Evolutionary conservation across 2,888 invertebrate species (phyloP).

Genomic region (Heliconius ismenius): DNA sequence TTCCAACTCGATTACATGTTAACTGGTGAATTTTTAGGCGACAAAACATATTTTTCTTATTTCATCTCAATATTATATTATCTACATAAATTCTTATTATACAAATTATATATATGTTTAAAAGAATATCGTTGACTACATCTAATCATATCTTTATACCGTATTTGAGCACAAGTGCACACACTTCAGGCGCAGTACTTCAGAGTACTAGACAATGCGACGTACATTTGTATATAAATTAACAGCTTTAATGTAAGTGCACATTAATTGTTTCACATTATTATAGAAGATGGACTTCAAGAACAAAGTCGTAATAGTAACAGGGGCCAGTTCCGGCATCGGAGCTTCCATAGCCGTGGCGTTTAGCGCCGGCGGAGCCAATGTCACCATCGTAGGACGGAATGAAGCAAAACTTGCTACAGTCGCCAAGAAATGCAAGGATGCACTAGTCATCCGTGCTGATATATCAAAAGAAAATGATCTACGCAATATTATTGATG

Average conservation of each 20-base stretch:
- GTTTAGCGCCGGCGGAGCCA: slow-evolving; percentile 56
- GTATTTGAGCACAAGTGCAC: not conserved
- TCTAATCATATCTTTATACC: not conserved
- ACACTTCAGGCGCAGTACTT: not conserved
- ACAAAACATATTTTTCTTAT: too few relatives aligned
- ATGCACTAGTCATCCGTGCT: slow-evolving; percentile 27
- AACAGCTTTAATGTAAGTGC: not conserved
- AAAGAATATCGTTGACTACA: not conserved
- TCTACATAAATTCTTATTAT: not conserved
- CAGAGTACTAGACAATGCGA: not conserved
- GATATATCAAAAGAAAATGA: slow-evolving; percentile 35
- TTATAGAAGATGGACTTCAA: not conserved
- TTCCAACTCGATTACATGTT: too few relatives aligned
- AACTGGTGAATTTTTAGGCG: too few relatives aligned
- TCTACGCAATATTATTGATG: slow-evolving; percentile 43
- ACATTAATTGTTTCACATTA: not conserved
- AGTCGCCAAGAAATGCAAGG: slow-evolving; percentile 32
- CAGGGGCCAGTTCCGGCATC: slow-evolving; percentile 61
- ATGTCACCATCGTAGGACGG: slow-evolving; percentile 54
- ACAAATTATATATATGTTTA: not conserved
- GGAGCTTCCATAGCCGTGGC: slow-evolving; percentile 56
- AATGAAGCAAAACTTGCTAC: slow-evolving; percentile 36
- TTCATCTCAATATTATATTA: too few relatives aligned
- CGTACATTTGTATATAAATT: not conserved
- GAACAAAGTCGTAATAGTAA: slow-evolving; percentile 48